Conservation (phyloP, 1,140 invertebrate genomes). For the silkworm (Bombyx mori) region ASM3026992v2 NC_085121.1:4511501-4512000, state of each 20-base stretch:
- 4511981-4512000: no score
- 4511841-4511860: conserved; percentile 1
- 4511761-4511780: conserved; percentile 1
- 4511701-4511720: background rate
- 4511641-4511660: background rate
- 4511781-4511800: conserved; percentile 2
- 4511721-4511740: conserved; percentile 1
- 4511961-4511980: no score
- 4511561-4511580: no score
- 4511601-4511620: no score
- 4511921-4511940: no score
- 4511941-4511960: no score
- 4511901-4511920: no score
- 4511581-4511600: no score
- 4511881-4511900: no score
- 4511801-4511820: background rate
- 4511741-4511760: background rate
- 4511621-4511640: background rate
- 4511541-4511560: no score
- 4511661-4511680: background rate
- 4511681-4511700: background rate
- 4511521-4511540: no score
- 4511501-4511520: no score
- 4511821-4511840: background rate
- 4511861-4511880: background rate